Evolutionary conservation across 1,140 invertebrate species (phyloP).

Genomic region (Acromyrmex echinatior): DNA sequence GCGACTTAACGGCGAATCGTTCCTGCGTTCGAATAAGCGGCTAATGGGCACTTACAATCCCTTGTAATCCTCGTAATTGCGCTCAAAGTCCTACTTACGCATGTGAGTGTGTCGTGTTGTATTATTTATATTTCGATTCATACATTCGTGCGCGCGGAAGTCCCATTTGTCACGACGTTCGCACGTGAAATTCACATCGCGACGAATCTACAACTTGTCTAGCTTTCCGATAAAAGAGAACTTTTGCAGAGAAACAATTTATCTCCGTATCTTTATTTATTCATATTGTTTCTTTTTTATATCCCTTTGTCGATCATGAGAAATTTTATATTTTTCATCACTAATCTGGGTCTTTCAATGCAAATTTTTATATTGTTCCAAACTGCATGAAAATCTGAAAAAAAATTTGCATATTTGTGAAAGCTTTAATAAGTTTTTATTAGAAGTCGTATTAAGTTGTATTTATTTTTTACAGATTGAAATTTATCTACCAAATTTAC

Average conservation of each 20-base stretch:
- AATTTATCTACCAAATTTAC: too few species aligned
- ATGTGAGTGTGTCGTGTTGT: not conserved
- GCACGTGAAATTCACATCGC: not conserved
- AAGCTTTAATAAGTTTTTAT: too few species aligned
- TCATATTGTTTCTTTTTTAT: too few species aligned
- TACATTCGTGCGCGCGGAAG: not conserved
- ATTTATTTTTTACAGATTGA: too few species aligned
- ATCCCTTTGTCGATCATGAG: too few species aligned
- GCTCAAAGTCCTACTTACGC: conserved; percentile 18
- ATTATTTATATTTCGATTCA: conserved; percentile 28
- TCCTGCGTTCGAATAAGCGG: conserved; percentile 37
- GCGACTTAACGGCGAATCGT: conserved; percentile 46
- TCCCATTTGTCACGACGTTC: not conserved
- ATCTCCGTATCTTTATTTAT: not conserved
- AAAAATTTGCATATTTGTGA: too few species aligned
- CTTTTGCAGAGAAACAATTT: not conserved
- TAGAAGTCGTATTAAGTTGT: too few species aligned
- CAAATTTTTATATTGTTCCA: too few species aligned
- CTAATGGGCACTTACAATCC: conserved; percentile 26
- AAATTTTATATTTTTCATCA: too few species aligned
- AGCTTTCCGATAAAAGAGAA: not conserved
- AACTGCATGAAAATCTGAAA: too few species aligned
- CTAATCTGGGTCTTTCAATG: too few species aligned
- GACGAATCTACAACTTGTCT: too few species aligned
- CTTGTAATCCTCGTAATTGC: conserved; percentile 44